Conservation (phyloP, 2,888 invertebrate species). For the Sylvicola cinctus region DNA sequence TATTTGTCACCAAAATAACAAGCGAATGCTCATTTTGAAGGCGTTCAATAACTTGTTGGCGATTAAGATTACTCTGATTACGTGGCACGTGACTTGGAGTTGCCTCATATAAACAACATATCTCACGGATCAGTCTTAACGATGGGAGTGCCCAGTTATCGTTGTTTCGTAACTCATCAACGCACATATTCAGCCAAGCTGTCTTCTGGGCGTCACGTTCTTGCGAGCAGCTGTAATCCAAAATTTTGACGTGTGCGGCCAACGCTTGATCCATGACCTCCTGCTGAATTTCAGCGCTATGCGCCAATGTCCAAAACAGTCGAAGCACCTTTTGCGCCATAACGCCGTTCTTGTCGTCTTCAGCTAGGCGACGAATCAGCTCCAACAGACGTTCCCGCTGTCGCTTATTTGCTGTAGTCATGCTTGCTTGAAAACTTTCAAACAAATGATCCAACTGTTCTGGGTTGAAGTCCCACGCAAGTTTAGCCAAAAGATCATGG, state of each 20-base stretch:
- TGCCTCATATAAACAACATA: constrained; percentile 84
- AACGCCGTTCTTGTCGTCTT: constrained; percentile 96
- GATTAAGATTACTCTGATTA: constrained; percentile 28
- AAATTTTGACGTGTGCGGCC: constrained; percentile 85
- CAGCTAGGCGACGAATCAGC: constrained; percentile 81
- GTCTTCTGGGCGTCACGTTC: constrained; percentile 92
- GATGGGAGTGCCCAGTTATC: constrained; percentile 87
- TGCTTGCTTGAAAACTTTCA: constrained; percentile 89
- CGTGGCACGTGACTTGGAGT: constrained; percentile 21
- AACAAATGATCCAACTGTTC: constrained; percentile 94
- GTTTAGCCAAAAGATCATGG: constrained; percentile 84
- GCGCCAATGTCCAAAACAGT: constrained; percentile 90
- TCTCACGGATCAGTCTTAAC: constrained; percentile 85
- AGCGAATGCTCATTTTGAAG: constrained; percentile 81
- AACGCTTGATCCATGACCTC: constrained; percentile 96
- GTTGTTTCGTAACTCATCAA: constrained; percentile 74
- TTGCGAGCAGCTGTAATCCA: constrained; percentile 95
- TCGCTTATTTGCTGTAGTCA: constrained; percentile 89
- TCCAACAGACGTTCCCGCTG: constrained; percentile 90
- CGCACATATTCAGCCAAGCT: constrained; percentile 86
- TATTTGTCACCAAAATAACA: constrained; percentile 84
- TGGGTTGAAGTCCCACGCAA: constrained; percentile 96
- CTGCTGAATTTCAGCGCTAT: constrained; percentile 87
- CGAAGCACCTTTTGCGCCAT: constrained; percentile 96
- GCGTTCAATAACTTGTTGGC: constrained; percentile 65